Conservation (phyloP, 2,888 invertebrate species). For the Sturmia bella region DNA sequence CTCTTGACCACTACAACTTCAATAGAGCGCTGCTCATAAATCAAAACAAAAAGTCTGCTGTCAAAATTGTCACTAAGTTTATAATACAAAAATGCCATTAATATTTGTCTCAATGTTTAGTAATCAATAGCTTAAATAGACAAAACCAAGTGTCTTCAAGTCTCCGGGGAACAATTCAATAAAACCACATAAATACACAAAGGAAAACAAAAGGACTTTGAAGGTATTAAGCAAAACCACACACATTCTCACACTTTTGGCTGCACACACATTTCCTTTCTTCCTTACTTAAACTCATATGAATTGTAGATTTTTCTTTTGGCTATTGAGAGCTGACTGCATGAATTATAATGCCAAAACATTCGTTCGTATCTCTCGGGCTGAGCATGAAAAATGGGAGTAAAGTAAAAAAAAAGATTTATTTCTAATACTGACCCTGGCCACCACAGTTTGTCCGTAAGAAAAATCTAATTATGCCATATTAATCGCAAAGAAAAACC, state of each 20-base stretch:
- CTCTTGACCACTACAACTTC: conserved; percentile 15
- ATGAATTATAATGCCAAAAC: conserved; percentile 49
- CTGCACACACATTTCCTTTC: background rate
- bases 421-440: conserved; percentile 46
- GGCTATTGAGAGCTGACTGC: conserved; percentile 32
- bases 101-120: conserved; percentile 42
- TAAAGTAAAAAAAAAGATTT: conserved; percentile 47
- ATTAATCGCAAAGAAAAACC: conserved; percentile 59
- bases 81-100: conserved; percentile 61
- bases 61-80: conserved; percentile 76
- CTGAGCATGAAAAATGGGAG: background rate
- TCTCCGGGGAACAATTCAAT: conserved; percentile 64
- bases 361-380: conserved; percentile 13
- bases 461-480: conserved; percentile 68
- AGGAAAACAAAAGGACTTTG: conserved; percentile 59
- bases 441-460: conserved; percentile 14
- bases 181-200: conserved; percentile 50
- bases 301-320: conserved; percentile 64
- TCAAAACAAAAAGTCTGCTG: conserved; percentile 76
- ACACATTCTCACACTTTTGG: background rate
- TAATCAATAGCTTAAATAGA: conserved; percentile 51
- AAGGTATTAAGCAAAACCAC: conserved; percentile 44
- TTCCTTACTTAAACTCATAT: conserved; percentile 23
- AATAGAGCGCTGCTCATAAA: conserved; percentile 73
- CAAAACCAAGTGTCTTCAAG: background rate